These are phyloP conservation scores for Picathartes gymnocephalus DNA, from an alignment of 2,113 vertebrate genomes.

Conservation along the genomic window DNA sequence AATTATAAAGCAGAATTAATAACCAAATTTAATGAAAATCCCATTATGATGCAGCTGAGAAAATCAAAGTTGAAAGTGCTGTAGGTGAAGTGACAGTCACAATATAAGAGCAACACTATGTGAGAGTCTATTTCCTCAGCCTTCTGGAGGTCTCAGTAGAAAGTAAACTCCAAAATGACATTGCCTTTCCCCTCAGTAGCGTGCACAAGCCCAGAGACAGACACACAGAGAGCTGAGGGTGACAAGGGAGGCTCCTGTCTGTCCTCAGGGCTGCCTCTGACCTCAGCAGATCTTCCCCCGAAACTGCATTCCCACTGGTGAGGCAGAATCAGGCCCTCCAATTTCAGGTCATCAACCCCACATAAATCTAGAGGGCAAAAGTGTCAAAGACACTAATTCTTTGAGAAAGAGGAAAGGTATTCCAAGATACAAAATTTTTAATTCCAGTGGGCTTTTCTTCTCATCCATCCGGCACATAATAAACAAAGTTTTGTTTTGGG, in stretches of 20 bases:
- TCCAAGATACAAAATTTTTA: not conserved
- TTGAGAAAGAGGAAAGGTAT: not conserved
- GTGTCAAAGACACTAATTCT: not conserved
- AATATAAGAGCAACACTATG: not conserved
- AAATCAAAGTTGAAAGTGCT: slow-evolving; percentile 24
- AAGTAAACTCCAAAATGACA: not conserved
- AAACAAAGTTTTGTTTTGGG: not conserved
- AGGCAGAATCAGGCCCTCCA: not conserved
- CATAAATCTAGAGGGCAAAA: not conserved
- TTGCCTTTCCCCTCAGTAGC: not conserved
- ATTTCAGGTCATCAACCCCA: not conserved
- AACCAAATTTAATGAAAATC: slow-evolving; percentile 46
- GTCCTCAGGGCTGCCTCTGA: not conserved
- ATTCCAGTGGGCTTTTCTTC: not conserved
- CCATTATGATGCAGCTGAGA: not conserved
- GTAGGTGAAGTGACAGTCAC: not conserved
- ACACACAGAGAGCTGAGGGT: not conserved
- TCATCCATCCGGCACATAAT: not conserved
- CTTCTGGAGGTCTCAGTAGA: not conserved
- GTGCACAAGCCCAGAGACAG: not conserved
- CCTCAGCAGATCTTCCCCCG: not conserved
- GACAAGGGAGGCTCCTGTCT: not conserved
- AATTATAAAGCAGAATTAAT: slow-evolving; percentile 53
- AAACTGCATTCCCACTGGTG: not conserved
- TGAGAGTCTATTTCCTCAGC: not conserved